Base-by-base conservation (phyloP, 35 echinoderm and acorn worm genomes). In the Apostichopus japonicus region DNA sequence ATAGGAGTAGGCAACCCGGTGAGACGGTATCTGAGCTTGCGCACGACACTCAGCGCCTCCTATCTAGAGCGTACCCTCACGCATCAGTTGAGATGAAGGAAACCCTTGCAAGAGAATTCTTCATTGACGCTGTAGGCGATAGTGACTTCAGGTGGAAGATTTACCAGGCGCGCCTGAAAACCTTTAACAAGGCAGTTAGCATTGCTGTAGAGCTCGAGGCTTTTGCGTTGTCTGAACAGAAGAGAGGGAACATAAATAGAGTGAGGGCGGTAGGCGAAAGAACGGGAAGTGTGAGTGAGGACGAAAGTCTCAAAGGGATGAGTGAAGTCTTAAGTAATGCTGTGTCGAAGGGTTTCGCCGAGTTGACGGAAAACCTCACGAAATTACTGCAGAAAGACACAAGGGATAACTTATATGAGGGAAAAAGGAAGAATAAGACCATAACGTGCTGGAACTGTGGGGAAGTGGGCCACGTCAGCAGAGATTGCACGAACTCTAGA, bases 391-490 rank as follows among this genome's bases (percentile, higher is more conserved):
- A 6, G 21, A 77, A 77, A 19, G 59, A 61, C 53, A 6, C 8
- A 59, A 55, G 10, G 55, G 23, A 8, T 24, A 54, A 53, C 10
- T 14, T n/a, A 0, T 11, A 84, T n/a, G 24, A n/a, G 44, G 80
- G 80, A 9, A 77, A 77, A 1, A 19, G 17, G 24, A 77, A 4
- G 75, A 77, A 19, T 14, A 14, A 6, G 2, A 77, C 17, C 17
- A 15, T 88, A 7, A 88, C 23, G 57, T 72, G 86, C 16, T 88
- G 55, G 55, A 88, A 88, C 17, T 88, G 86, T 17, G 86, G 86
- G 24, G 86, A 88, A 59, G 8, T 52, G 5, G 57, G 57, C 7
- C 57, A 61, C 57, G 7, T 61, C 57, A 61, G 57, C 4, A 61
- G 57, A 61, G 57, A 61, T 61, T 61, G 57, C 57, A 61, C 57